Conservation (phyloP, 2,113 vertebrate species). For the Solea senegalensis region DNA sequence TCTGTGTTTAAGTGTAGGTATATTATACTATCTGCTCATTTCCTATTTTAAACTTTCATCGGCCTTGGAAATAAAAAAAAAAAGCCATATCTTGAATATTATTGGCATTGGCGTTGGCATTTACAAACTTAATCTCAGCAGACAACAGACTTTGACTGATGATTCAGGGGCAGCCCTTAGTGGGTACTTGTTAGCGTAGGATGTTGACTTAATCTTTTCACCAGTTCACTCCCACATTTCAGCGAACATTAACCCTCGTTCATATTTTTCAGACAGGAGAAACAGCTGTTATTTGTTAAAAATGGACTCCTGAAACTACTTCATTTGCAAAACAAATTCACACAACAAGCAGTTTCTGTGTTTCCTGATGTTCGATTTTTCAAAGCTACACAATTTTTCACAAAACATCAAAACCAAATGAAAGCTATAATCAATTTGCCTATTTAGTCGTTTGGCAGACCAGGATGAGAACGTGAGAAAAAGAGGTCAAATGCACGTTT, state of each 20-base stretch:
- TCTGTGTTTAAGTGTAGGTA: too few relatives aligned
- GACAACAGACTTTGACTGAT: background rate
- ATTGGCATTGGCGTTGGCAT: too few relatives aligned
- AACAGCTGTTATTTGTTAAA: slow-evolving; percentile 6
- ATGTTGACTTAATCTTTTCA: slow-evolving; percentile 31
- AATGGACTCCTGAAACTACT: background rate
- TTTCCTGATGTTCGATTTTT: background rate
- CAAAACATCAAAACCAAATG: background rate
- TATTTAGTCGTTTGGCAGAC: background rate
- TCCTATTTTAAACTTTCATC: too few relatives aligned
- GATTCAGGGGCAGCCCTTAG: background rate
- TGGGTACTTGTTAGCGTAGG: background rate
- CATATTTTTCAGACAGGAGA: background rate
- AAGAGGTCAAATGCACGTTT: slow-evolving; percentile 3
- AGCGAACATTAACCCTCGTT: slow-evolving; percentile 6
- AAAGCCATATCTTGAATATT: too few relatives aligned
- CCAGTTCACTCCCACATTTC: slow-evolving; percentile 22
- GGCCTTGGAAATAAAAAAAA: too few relatives aligned
- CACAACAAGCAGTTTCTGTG: background rate
- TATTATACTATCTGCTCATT: too few relatives aligned
- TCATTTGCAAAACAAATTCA: background rate
- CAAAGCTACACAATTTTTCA: background rate
- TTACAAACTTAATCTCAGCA: background rate
- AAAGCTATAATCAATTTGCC: background rate
- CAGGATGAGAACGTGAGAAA: slow-evolving; percentile 9